Conservation (phyloP, 1,140 invertebrate genomes). For the Metopolophium dirhodum region DNA sequence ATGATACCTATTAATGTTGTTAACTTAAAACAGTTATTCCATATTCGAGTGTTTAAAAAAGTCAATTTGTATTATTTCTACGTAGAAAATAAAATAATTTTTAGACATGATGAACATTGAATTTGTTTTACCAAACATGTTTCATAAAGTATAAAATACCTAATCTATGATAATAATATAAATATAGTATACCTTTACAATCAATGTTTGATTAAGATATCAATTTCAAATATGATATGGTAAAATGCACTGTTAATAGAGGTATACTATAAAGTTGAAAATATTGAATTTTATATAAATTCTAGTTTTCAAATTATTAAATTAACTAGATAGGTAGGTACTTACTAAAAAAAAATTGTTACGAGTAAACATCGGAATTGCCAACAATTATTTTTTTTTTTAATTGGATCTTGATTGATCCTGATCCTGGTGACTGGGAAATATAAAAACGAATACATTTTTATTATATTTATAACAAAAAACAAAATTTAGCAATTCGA, state of each 20-base stretch:
- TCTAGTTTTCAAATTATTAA: background rate
- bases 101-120: too few relatives aligned
- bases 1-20: background rate
- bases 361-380: background rate
- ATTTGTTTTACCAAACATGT: too few relatives aligned
- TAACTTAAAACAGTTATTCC: background rate
- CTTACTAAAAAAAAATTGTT: too few relatives aligned
- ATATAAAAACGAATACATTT: background rate
- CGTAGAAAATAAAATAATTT: too few relatives aligned
- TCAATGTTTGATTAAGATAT: background rate
- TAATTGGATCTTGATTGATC: background rate
- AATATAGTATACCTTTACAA: background rate
- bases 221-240: background rate
- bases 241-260: background rate
- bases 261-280: background rate
- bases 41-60: background rate
- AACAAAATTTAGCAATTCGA: background rate
- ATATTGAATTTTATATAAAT: background rate
- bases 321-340: background rate
- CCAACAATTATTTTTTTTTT: too few relatives aligned
- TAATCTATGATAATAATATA: too few relatives aligned
- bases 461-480: background rate
- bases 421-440: background rate
- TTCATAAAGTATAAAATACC: too few relatives aligned
- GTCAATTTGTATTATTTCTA: background rate